phyloP scores from a whole-genome alignment of 2,113 vertebrate genomes.

The Martes martes region DNA sequence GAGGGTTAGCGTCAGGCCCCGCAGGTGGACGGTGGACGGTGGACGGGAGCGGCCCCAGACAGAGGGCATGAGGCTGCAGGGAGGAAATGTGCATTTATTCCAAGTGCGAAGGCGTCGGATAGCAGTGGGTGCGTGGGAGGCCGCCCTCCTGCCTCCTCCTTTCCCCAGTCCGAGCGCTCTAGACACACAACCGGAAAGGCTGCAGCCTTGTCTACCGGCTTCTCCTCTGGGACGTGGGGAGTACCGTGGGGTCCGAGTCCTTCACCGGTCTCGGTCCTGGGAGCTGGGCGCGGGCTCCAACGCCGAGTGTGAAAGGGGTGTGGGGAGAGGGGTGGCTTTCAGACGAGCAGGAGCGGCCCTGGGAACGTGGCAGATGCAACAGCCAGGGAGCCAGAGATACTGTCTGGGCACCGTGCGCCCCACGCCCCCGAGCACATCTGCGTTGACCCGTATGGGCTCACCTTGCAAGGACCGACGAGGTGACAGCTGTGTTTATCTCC shows the following conservation, averaged over 20 bases:
- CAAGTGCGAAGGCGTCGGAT: accelerated
- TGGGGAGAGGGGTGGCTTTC: background rate
- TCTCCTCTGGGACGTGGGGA: background rate
- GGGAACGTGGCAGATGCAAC: background rate
- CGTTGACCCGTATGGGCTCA: accelerated
- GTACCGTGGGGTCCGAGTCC: background rate
- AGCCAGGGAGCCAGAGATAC: accelerated
- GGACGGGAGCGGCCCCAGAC: background rate
- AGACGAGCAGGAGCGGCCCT: background rate
- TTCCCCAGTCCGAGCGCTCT: background rate
- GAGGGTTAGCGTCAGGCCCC: too few relatives aligned
- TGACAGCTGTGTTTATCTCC: background rate
- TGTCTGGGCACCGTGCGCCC: accelerated
- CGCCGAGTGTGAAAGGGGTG: background rate
- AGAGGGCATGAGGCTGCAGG: accelerated
- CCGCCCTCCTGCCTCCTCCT: accelerated
- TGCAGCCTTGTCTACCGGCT: background rate
- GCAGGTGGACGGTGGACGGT: too few relatives aligned
- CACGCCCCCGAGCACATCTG: accelerated
- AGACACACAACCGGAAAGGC: background rate
- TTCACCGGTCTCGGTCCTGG: background rate
- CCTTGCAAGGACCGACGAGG: background rate
- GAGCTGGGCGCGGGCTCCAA: background rate
- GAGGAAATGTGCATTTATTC: background rate
- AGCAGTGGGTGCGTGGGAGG: background rate